phyloP scores from a whole-genome alignment of 2,888 invertebrate species.

The Taphrorychus bicolor region DNA sequence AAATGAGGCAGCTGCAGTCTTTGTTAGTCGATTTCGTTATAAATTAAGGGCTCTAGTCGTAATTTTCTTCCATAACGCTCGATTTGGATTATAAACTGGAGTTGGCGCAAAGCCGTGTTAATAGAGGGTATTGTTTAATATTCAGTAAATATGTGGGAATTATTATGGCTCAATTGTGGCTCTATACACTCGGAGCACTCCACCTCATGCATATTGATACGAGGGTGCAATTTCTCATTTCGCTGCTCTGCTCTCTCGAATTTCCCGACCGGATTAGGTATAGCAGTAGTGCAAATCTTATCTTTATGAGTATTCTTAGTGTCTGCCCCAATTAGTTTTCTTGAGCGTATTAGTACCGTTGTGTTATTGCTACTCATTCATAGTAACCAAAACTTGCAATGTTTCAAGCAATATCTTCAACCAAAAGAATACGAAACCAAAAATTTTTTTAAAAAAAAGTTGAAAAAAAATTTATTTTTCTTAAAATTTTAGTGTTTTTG shows the following conservation, averaged over 20 bases:
- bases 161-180: slow-evolving; percentile 33
- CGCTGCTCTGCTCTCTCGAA: neutral
- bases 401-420: too few relatives aligned
- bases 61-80: neutral
- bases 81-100: slow-evolving; percentile 28
- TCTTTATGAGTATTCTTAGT: slow-evolving; percentile 1
- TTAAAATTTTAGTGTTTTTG: too few relatives aligned
- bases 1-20: neutral
- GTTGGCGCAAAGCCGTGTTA: slow-evolving; percentile 28
- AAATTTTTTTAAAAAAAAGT: too few relatives aligned
- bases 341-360: neutral
- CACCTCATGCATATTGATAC: slow-evolving; percentile 39
- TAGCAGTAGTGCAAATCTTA: neutral
- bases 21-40: too few relatives aligned
- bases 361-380: too few relatives aligned
- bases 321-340: slow-evolving; percentile 10
- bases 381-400: too few relatives aligned
- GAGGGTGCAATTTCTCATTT: slow-evolving; percentile 6
- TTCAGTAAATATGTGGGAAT: slow-evolving; percentile 38
- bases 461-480: too few relatives aligned
- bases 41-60: neutral
- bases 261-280: neutral
- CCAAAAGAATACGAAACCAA: too few relatives aligned
- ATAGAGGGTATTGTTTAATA: slow-evolving; percentile 38
- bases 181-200: slow-evolving; percentile 24